Evolutionary conservation across 2,113 vertebrate species (phyloP).

Genomic region (Erpornis zantholeuca): DNA sequence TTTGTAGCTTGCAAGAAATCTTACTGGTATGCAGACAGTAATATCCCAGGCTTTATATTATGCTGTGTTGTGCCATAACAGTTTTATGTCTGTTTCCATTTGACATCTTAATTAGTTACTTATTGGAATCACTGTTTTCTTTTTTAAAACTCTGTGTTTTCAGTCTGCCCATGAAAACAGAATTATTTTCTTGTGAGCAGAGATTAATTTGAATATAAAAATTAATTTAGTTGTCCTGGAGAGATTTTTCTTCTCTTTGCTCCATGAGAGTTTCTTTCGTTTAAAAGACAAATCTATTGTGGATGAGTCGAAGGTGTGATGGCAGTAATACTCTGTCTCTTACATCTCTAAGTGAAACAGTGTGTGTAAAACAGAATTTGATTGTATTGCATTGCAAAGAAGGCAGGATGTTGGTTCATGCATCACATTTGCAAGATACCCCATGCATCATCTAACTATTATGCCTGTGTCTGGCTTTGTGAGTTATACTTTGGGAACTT

Average conservation of each 20-base stretch:
- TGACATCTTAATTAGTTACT: slow-evolving; percentile 8
- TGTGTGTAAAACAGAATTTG: neutral
- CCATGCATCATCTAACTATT: neutral
- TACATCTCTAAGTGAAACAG: neutral
- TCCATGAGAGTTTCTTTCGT: neutral
- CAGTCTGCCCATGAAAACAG: neutral
- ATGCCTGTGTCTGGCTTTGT: neutral
- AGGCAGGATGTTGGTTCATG: neutral
- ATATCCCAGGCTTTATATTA: slow-evolving; percentile 11
- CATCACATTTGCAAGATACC: neutral
- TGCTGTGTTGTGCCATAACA: slow-evolving; percentile 8
- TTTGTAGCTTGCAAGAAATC: slow-evolving; percentile 1
- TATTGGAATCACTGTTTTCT: neutral
- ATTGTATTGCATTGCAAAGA: neutral
- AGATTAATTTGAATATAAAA: neutral
- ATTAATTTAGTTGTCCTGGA: neutral
- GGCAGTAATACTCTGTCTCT: neutral
- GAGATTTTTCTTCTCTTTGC: neutral
- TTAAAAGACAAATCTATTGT: neutral
- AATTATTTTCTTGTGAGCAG: neutral
- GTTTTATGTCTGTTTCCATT: slow-evolving; percentile 20
- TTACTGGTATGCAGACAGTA: slow-evolving; percentile 27
- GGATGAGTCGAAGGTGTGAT: neutral
- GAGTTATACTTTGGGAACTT: neutral
- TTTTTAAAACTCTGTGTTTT: neutral